Evolutionary conservation across 2,113 vertebrate species (phyloP).

Genomic region (Scomber japonicus): DNA sequence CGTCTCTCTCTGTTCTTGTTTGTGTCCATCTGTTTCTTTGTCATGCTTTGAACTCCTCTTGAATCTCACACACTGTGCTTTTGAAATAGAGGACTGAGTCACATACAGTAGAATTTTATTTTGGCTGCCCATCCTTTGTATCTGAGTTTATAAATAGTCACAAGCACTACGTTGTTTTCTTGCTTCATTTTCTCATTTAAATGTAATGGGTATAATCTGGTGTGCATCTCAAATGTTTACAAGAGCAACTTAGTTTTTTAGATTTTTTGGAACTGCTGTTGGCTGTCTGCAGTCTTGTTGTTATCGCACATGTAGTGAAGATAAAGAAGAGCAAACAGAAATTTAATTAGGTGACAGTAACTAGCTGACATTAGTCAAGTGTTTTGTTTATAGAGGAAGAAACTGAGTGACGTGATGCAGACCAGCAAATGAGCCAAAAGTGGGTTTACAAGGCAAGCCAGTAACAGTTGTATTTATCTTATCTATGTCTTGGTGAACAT

Average conservation of each 20-base stretch:
- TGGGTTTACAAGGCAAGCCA: background rate
- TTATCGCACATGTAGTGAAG: background rate
- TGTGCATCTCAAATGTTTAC: background rate
- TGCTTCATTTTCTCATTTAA: slow-evolving; percentile 26
- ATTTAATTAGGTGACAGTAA: slow-evolving; percentile 2
- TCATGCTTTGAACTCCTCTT: slow-evolving; percentile 62
- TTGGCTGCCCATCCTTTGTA: background rate
- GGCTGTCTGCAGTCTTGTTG: slow-evolving; percentile 18
- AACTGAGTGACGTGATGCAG: background rate
- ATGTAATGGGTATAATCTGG: slow-evolving; percentile 11
- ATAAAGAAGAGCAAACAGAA: slow-evolving; percentile 5
- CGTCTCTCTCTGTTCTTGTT: slow-evolving; percentile 49
- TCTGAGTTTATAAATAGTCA: slow-evolving; percentile 20
- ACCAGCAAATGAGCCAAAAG: background rate
- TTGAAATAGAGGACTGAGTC: slow-evolving; percentile 36
- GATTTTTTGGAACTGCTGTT: background rate
- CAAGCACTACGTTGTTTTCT: slow-evolving; percentile 9
- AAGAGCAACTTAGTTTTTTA: background rate
- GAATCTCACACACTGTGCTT: slow-evolving; percentile 42
- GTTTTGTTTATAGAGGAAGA: background rate
- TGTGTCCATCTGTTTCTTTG: slow-evolving; percentile 71
- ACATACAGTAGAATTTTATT: slow-evolving; percentile 21
- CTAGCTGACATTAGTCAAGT: background rate
- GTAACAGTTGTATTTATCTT: background rate
- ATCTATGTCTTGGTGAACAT: background rate